These are phyloP conservation scores for Axea sp. DNA, from an alignment of 2,888 invertebrate species.

Conservation along the genomic window DNA sequence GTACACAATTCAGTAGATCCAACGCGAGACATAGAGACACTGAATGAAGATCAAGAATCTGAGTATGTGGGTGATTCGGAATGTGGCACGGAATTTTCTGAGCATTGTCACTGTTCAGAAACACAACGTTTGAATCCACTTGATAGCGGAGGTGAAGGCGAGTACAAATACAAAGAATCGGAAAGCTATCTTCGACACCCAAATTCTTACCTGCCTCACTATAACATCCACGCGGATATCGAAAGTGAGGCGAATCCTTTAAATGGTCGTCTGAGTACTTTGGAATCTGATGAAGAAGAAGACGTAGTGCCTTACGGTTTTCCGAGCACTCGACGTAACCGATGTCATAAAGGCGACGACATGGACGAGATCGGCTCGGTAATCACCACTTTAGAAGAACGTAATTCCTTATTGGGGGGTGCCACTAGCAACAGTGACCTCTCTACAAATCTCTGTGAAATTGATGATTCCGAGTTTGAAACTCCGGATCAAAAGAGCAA, in stretches of 20 bases:
- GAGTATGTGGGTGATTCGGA: constrained; percentile 86
- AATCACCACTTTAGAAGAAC: constrained; percentile 86
- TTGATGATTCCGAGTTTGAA: constrained; percentile 92
- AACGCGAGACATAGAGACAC: constrained; percentile 83
- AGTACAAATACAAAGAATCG: constrained; percentile 80
- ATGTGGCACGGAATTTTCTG: constrained; percentile 82
- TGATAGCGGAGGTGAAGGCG: constrained; percentile 83
- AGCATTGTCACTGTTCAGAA: constrained; percentile 81
- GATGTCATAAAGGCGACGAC: constrained; percentile 77
- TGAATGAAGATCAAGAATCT: constrained; percentile 85
- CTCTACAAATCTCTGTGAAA: constrained; percentile 94
- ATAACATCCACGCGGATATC: constrained; percentile 85
- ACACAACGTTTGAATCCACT: constrained; percentile 82
- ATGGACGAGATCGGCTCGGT: constrained; percentile 85
- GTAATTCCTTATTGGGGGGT: constrained; percentile 87
- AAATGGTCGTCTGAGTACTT: constrained; percentile 76
- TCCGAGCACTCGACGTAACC: constrained; percentile 79
- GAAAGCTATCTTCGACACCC: constrained; percentile 90
- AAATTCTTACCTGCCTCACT: constrained; percentile 89
- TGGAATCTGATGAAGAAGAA: constrained; percentile 77
- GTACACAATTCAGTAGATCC: constrained; percentile 82
- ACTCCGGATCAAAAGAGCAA: constrained; percentile 78
- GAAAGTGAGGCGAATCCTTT: constrained; percentile 81
- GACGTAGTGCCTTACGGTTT: constrained; percentile 81
- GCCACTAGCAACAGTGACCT: constrained; percentile 90